Base-by-base conservation (phyloP, 2,113 vertebrate species). In the Sinosuthora webbiana region DNA sequence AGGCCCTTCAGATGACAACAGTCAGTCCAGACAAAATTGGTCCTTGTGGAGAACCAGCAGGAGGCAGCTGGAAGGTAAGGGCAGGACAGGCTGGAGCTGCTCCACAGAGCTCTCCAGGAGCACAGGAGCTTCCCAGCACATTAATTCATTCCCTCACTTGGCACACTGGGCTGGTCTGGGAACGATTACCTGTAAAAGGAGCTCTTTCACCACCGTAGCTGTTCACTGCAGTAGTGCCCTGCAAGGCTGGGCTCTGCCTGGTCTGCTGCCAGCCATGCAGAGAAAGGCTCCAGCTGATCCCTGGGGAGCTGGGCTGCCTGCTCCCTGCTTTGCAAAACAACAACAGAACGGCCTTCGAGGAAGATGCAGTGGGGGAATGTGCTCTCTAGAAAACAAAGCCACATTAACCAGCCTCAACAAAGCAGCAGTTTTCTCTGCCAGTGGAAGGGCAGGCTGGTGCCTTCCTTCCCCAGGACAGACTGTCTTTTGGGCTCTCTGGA, bases 311-410 rank as follows among this genome's bases (percentile, higher is more conserved):
- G 91, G 60, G 76, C 75, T 69, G 89, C 94, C 87, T 44, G 75
- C 81, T 88, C 91, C 78, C 82, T 1, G 33, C 90, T 75, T 23
- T 30, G 68, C 88, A 83, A 80, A 88, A 86, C 92, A 80, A 85
- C 93, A 94, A 83, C 92, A 95, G 67, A 79, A 71, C 60, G 28
- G 93, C 93, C 95, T 95, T 91, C 78, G 67, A 96, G 79, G 93
- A 96, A 95, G 94, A 94, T 78, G 83, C 89, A 55, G 82, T 3
- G 59, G 31, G 80, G 89, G 59, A 87, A 85, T 14, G 20, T 71
- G 79, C 84, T 95, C 94, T 89, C 87, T 12, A 80, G 97, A 80
- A 94, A 85, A 97, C 96, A 97, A 97, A 97, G 94, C 91, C 63
- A 79, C 91, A 97, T 97, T 97, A 95, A 97, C 53, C 78, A 81